Evolutionary conservation across 2,888 invertebrate genomes (phyloP), one percentile per base, ranked within the genome.

Genomic region (Idaea aversata): DNA sequence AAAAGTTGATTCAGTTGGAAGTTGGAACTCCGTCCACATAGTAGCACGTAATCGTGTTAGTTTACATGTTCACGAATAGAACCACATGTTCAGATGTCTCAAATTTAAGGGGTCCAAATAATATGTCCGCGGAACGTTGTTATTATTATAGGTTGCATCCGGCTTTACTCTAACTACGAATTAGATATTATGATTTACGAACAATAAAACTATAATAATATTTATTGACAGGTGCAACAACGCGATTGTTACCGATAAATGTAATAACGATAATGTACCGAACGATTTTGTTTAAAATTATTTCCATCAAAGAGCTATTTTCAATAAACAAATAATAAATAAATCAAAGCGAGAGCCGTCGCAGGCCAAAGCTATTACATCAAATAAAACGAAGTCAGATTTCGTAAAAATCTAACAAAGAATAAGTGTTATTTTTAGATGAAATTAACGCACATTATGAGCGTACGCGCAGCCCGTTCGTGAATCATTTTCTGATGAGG

Each of bases 381-480:
- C 63, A 64, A 68, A 65, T 61, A 59, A 63, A 82, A 83, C 83
- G 79, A 84, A 79, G 83, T 81, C 84, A 86, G 83, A 87, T 90
- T 91, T 90, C 87, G 88, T 89, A 90, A 88, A 88, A 86, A 87
- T 87, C 89, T 88, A 89, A 88, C 90, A 89, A 89, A 90, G 90
- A 89, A 89, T 88, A 79, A 83, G 82, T 89, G 88, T 87, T 91
- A 91, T 91, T 91, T 91, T 90, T 88, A 91, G 90, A 88, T 88
- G 86, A 90, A 91, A 91, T 91, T 91, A 91, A 90, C 91, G 91
- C 88, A 88, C 86, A 88, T 91, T 91, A 90, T 83, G 87, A 87
- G 77, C 85, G 85, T 85, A 83, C 85, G 85, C 84, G 85, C 85
- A 80, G 86, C 83, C 84, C 83, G 81, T 81, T 82, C 85, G 80